A percentile compares a stretch with the other conserved stretches of the same genome.
Evolutionary conservation across 2,113 vertebrate genomes (phyloP).

Genomic region (Sinosuthora webbiana): DNA sequence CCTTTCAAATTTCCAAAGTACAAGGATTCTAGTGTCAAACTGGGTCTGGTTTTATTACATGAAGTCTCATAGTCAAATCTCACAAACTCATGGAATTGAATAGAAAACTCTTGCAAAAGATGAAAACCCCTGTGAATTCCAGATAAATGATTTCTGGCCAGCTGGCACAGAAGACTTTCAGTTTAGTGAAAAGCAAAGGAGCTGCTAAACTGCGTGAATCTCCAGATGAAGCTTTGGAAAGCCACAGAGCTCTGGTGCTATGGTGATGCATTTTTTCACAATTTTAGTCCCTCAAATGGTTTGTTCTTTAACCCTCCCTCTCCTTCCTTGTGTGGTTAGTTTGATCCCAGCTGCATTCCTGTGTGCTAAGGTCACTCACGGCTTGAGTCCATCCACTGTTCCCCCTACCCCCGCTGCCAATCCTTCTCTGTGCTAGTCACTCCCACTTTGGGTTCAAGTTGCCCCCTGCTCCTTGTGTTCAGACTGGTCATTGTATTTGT

Average conservation of each 20-base stretch:
- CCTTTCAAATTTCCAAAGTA: neutral
- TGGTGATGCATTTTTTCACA: too few species aligned
- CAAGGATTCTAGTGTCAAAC: neutral
- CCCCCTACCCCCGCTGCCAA: too few species aligned
- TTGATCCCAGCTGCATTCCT: too few species aligned
- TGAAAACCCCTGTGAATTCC: neutral
- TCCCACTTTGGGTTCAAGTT: too few species aligned
- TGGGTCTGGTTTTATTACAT: neutral
- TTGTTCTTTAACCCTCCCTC: too few species aligned
- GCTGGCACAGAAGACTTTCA: rapidly evolving
- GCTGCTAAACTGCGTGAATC: neutral
- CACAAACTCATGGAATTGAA: neutral
- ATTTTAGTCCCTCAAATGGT: too few species aligned
- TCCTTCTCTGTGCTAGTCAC: too few species aligned
- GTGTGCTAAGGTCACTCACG: too few species aligned
- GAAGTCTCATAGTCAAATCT: neutral
- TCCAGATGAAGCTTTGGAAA: neutral
- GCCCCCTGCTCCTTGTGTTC: too few species aligned
- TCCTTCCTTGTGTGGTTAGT: too few species aligned
- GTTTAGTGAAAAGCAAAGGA: neutral
- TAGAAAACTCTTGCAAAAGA: neutral
- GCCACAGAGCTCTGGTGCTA: neutral
- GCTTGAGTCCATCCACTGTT: too few species aligned
- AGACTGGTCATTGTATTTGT: too few species aligned
- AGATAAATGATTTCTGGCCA: neutral